A percentile compares a stretch with the other conserved stretches of the same genome.
These are phyloP conservation scores for Mactra quadrangularis DNA, from an alignment of 1,140 invertebrate genomes.

Conservation along the genomic window DNA sequence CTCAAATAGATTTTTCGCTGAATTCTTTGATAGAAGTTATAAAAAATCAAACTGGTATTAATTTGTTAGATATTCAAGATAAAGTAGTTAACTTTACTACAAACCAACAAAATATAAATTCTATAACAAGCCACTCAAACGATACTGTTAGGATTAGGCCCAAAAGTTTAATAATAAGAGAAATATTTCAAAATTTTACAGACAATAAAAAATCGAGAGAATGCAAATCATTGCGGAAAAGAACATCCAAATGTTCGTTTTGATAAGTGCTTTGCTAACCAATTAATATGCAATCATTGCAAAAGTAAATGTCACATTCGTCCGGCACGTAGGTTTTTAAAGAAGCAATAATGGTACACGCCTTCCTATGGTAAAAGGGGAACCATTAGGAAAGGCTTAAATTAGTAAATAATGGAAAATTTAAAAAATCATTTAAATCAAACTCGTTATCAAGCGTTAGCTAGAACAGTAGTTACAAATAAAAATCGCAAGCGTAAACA, in stretches of 20 bases:
- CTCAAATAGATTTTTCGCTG: background rate
- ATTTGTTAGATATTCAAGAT: background rate
- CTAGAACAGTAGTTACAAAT: too few relatives aligned
- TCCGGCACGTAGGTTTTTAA: background rate
- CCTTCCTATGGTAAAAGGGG: slow-evolving; percentile 40
- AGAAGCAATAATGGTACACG: background rate
- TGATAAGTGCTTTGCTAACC: background rate
- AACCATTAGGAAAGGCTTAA: slow-evolving; percentile 39
- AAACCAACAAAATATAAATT: background rate
- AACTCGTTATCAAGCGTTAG: too few relatives aligned
- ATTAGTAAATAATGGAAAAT: background rate
- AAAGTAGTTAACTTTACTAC: background rate
- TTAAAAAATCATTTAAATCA: too few relatives aligned
- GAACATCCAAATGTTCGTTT: background rate
- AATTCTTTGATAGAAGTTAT: background rate
- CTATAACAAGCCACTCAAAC: background rate
- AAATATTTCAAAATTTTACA: too few relatives aligned
- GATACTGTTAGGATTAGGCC: background rate
- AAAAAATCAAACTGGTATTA: background rate
- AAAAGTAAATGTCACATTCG: background rate
- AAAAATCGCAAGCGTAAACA: too few relatives aligned
- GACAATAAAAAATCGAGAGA: too few relatives aligned
- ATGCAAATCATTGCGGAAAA: background rate
- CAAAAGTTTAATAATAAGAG: background rate
- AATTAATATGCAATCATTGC: slow-evolving; percentile 4